Evolutionary conservation across 2,113 vertebrate genomes (phyloP).

Genomic region (Erpornis zantholeuca): DNA sequence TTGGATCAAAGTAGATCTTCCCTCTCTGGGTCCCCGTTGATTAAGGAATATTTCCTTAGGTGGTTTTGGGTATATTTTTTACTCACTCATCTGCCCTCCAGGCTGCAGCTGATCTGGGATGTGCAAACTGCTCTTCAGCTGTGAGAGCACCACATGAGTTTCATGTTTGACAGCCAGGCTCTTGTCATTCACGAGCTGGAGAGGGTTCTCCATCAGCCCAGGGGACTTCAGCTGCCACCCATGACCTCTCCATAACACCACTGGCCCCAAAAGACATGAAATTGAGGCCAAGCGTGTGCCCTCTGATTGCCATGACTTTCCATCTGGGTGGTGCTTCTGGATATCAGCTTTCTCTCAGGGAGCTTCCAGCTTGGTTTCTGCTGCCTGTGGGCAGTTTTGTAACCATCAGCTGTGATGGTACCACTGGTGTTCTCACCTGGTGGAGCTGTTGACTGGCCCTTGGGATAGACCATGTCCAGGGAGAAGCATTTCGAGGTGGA

Average conservation of each 20-base stretch:
- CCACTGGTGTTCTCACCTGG: background rate
- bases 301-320: background rate
- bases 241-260: accelerated
- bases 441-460: background rate
- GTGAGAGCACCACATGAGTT: background rate
- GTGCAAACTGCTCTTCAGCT: background rate
- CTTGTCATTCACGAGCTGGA: background rate
- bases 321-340: background rate
- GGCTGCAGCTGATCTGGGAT: background rate
- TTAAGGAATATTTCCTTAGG: background rate
- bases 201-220: background rate
- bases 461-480: background rate
- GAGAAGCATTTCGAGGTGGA: background rate
- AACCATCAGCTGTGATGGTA: background rate
- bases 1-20: background rate
- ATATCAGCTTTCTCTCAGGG: background rate
- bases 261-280: background rate
- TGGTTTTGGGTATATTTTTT: background rate
- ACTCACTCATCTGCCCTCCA: background rate
- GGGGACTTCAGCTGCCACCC: background rate
- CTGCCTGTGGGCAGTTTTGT: background rate
- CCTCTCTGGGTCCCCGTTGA: background rate
- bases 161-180: background rate
- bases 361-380: background rate
- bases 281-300: accelerated